A percentile compares a stretch with the other conserved stretches of the same genome.
phyloP scores from a whole-genome alignment of 37 sponge, comb jelly and placozoan genomes.

The Chondrilla cf. caribensis region DNA sequence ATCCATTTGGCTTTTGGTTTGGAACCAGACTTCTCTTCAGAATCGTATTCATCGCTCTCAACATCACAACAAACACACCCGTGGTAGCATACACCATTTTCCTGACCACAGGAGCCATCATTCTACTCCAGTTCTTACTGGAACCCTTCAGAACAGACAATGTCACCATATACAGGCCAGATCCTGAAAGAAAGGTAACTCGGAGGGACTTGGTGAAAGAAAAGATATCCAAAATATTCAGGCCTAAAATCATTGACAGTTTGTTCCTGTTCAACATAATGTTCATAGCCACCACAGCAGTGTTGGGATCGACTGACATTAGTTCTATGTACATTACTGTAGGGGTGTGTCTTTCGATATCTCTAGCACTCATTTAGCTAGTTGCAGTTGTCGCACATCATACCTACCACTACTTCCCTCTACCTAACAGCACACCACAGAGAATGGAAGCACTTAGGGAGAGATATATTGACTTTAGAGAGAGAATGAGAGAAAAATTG shows the following conservation, averaged over 20 bases:
- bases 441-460: not conserved
- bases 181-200: no score
- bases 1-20: constrained; percentile 6
- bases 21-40: not conserved
- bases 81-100: not conserved
- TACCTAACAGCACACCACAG: not conserved
- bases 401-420: not conserved
- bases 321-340: not conserved
- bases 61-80: not conserved
- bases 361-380: not conserved
- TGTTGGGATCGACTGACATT: not conserved
- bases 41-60: not conserved
- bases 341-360: not conserved
- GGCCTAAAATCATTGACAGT: not conserved
- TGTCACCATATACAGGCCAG: no score
- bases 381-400: not conserved
- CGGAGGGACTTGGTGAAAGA: no score
- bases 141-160: constrained; percentile 8
- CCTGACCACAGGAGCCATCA: not conserved
- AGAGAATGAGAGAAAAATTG: not conserved
- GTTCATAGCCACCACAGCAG: not conserved
- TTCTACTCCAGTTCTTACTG: not conserved
- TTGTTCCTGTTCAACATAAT: not conserved
- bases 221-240: not conserved
- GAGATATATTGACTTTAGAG: not conserved